Evolutionary conservation across 2,113 vertebrate genomes (phyloP), one percentile per base, ranked within the genome.

Genomic region (Lepus timidus): DNA sequence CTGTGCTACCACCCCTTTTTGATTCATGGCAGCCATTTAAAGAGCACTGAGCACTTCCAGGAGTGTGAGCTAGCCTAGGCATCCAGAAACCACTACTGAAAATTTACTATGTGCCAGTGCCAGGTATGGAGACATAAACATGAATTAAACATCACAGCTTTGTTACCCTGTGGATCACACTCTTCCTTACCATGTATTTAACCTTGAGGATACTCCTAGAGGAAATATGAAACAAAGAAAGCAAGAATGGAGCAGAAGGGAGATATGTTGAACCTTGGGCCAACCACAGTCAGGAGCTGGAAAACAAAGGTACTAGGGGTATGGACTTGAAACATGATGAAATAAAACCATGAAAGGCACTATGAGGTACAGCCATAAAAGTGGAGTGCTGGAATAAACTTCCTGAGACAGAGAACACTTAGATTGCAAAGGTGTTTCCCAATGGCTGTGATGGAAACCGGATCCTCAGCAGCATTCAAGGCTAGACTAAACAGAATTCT

Each of bases 401-500:
- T 73, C 19, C 55, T 52, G 58, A 93, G 68, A 49, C 13, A 0
- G 12, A 90, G 84, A 80, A 84, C 5, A 61, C 33, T 82, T 82
- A 14, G 22, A 84, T 51, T 90, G 23, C 65, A 79, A 94, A 96
- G 85, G 87, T 91, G 31, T 90, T 96, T 95, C 78, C 82, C 87
- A 85, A 19, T 29, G 81, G 68, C 65, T 86, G 6, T 70, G 73
- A 91, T 95, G 39, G 91, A 96, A 95, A 87, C 89, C 9, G 88
- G 91, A 92, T 81, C 33, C 49, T n/a, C 36, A 65, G 44, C 52
- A 88, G 29, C n/a, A 55, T 95, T 78, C 75, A 95, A 81, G 20
- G 90, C 36, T 88, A 94, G 93, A 96, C 76, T 96, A 96, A 97
- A 96, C 95, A 96, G 88, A 92, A 84, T 70, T 91, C 31, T 55